Conservation (phyloP, 23 tunicate species). For the Phallusia fumigata region DNA sequence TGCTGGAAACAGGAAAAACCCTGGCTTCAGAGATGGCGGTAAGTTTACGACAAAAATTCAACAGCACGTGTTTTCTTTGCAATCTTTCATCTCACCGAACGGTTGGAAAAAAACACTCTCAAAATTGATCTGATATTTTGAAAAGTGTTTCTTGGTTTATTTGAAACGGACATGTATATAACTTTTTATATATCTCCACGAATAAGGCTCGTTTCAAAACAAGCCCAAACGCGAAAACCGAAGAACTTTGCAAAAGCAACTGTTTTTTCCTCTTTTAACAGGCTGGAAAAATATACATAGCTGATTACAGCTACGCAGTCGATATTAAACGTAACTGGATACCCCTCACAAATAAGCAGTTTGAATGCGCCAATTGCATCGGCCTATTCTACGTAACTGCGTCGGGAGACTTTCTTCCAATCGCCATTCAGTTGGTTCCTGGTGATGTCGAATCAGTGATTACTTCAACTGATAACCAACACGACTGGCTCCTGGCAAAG, state of each 20-base stretch:
- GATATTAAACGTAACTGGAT: conserved; percentile 18
- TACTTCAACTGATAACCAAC: conserved; percentile 35
- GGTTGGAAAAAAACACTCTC: no score
- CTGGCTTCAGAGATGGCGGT: conserved; percentile 54
- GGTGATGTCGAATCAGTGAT: conserved; percentile 36
- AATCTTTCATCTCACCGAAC: no score
- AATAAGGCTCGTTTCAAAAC: neutral
- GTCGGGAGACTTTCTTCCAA: conserved; percentile 42
- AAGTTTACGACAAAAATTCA: neutral
- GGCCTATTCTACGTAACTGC: conserved; percentile 34
- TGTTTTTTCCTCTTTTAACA: neutral
- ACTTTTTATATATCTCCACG: no score
- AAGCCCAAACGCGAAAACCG: neutral
- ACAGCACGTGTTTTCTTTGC: no score
- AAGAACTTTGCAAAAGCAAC: neutral
- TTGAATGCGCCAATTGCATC: conserved; percentile 43
- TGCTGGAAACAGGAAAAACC: conserved; percentile 5
- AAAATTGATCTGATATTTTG: no score
- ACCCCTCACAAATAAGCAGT: conserved; percentile 7
- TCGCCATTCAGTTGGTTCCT: conserved; percentile 68
- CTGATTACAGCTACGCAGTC: conserved; percentile 12
- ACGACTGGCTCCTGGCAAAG: conserved; percentile 77
- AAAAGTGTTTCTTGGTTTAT: no score
- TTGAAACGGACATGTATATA: no score
- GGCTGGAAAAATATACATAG: conserved; percentile 55